Evolutionary conservation across 1,140 invertebrate species (phyloP).

Genomic region (Helicoverpa armigera): DNA sequence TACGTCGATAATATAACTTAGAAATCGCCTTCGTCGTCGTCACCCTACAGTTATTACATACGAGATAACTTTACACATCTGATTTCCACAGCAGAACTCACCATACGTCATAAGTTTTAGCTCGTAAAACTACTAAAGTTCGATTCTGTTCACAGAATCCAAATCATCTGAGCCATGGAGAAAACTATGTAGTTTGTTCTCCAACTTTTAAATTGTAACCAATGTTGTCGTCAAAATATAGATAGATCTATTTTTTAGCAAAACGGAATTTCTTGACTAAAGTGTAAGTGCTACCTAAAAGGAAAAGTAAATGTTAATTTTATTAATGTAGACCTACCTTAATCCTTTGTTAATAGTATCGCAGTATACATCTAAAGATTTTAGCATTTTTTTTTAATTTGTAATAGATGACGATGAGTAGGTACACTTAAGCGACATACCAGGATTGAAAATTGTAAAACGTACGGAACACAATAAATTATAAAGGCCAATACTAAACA

Average conservation of each 20-base stretch:
- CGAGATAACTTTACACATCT: background rate
- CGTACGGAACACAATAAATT: too few species aligned
- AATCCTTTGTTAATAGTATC: too few species aligned
- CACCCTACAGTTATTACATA: background rate
- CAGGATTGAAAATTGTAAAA: too few species aligned
- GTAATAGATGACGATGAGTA: too few species aligned
- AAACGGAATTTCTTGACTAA: conserved; percentile 2
- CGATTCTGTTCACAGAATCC: conserved; percentile 17
- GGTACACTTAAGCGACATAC: too few species aligned
- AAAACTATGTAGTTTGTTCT: background rate
- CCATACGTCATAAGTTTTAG: background rate
- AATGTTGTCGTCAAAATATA: background rate
- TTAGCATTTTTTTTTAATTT: too few species aligned
- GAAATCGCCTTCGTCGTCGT: too few species aligned
- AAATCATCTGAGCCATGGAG: background rate
- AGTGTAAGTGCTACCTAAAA: too few species aligned
- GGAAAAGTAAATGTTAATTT: too few species aligned
- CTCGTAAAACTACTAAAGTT: conserved; percentile 18
- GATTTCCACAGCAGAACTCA: background rate
- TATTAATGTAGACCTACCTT: too few species aligned
- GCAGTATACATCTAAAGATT: too few species aligned
- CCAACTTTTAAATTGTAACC: background rate
- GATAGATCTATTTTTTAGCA: background rate
- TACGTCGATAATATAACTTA: background rate
- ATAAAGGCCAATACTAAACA: background rate